Base-by-base conservation (phyloP, 2,113 vertebrate genomes). In the Hucho hucho region DNA sequence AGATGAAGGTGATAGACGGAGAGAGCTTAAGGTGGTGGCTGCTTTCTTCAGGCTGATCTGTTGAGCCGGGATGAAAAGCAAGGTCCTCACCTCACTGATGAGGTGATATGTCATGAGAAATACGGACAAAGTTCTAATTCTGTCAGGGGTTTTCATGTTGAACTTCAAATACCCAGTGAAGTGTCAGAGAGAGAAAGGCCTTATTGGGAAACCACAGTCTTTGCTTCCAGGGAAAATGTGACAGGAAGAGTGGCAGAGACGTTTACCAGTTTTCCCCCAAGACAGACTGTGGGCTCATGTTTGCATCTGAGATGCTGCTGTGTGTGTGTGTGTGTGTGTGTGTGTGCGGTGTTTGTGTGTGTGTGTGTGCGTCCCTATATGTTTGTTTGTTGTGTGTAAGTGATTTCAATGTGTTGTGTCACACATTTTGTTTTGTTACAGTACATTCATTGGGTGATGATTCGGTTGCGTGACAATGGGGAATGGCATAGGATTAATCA, bases 41-140 rank as follows among this genome's bases (percentile, higher is more conserved):
- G 56, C 18, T 69, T 68, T 25, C 66, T 43, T 43, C 72, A 65
- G 65, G 18, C n/a, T 61, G 58, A 24, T 7, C 29, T 64, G 43
- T 56, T 66, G 43, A 61, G 71, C 25, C 11, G 56, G 68, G 13
- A 32, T 69, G 49, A 28, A 61, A 49, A 58, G 49, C 24, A 65
- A 76, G 74, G 70, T 74, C 68, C 37, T 79, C 77, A 73, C 64
- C n/a, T 70, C 72, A 43, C 58, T 22, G 69, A 72, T 72, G 13
- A 61, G 68, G 75, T 72, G 65, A 73, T 83, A 80, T 75, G 76
- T 75, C 75, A 80, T 14, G 25, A 24, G 73, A 53, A 74, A 73
- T 78, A 73, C 47, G 70, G 76, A 70, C 69, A 69, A 64, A 29
- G 58, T 67, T 74, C 69, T 72, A 78, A 78, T 80, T 59, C 65